Evolutionary conservation across 2,113 vertebrate genomes (phyloP).

Genomic region (Ramphastos sulfuratus): DNA sequence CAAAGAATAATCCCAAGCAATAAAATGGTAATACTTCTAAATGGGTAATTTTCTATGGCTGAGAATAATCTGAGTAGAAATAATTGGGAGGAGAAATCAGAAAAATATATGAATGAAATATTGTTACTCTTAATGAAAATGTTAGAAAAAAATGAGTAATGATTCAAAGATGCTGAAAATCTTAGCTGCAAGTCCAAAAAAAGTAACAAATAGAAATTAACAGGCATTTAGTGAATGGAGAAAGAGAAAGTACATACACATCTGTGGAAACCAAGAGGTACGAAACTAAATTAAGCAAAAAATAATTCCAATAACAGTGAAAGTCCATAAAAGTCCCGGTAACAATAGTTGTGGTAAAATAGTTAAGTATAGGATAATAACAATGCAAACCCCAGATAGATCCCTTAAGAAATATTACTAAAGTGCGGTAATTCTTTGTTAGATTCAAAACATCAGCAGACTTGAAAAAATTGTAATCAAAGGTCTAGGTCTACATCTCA

Average conservation of each 20-base stretch:
- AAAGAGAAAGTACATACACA: neutral
- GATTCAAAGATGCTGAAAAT: neutral
- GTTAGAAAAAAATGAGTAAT: neutral
- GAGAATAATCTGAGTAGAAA: conserved; percentile 5
- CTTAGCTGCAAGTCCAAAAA: neutral
- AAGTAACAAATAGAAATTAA: neutral
- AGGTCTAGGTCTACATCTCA: neutral
- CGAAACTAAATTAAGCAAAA: neutral
- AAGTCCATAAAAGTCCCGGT: neutral
- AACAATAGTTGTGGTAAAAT: neutral
- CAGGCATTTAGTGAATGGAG: neutral
- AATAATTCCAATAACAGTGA: neutral
- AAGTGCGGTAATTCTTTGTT: neutral
- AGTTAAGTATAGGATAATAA: neutral
- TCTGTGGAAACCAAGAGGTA: neutral
- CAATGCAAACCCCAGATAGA: neutral
- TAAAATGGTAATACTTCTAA: neutral
- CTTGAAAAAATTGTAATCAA: neutral
- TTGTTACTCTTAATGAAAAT: neutral
- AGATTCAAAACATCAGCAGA: neutral
- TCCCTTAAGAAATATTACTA: neutral
- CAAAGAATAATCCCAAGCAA: neutral
- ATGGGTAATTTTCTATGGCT: neutral
- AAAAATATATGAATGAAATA: conserved; percentile 3
- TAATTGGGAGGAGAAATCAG: neutral